Percentiles rank a stretch among this genome's conserved stretches.
phyloP scores from a whole-genome alignment of 2,113 vertebrate species.

The Malurus melanocephalus region DNA sequence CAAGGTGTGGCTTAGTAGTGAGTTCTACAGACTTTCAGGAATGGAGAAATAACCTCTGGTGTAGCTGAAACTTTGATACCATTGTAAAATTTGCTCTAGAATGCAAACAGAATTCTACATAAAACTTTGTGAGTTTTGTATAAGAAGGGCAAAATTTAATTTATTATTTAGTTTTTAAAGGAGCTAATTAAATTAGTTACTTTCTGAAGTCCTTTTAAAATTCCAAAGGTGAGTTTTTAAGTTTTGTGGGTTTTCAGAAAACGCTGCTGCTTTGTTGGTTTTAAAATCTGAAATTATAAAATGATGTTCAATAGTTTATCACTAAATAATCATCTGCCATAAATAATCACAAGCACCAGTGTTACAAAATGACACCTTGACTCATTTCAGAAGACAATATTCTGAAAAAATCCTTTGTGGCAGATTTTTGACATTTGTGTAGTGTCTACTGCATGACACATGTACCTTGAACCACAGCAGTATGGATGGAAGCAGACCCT shows the following conservation, averaged over 20 bases:
- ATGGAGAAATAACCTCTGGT: not conserved
- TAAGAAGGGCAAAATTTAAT: not conserved
- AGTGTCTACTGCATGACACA: not conserved
- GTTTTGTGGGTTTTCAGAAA: not conserved
- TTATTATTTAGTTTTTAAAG: not conserved
- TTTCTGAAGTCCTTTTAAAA: not conserved
- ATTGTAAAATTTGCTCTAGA: slow-evolving; percentile 8
- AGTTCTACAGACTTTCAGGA: not conserved
- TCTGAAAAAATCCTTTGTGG: slow-evolving; percentile 33
- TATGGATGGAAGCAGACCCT: not conserved
- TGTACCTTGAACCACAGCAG: not conserved
- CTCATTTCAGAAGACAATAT: slow-evolving; percentile 8
- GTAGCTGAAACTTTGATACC: slow-evolving; percentile 29
- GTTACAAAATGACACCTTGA: slow-evolving; percentile 13
- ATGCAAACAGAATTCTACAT: not conserved
- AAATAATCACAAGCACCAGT: not conserved
- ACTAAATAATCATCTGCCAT: not conserved
- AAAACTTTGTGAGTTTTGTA: not conserved
- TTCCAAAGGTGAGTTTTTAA: slow-evolving; percentile 38
- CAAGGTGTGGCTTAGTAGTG: not conserved
- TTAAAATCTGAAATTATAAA: slow-evolving; percentile 10
- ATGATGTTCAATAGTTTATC: not conserved
- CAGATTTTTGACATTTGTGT: slow-evolving; percentile 41
- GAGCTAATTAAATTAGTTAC: not conserved
- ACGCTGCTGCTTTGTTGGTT: not conserved